A percentile compares a stretch with the other conserved stretches of the same genome.
phyloP scores from a whole-genome alignment of 2,797 vertebrate species.

The Melanotaenia boesemani region DNA sequence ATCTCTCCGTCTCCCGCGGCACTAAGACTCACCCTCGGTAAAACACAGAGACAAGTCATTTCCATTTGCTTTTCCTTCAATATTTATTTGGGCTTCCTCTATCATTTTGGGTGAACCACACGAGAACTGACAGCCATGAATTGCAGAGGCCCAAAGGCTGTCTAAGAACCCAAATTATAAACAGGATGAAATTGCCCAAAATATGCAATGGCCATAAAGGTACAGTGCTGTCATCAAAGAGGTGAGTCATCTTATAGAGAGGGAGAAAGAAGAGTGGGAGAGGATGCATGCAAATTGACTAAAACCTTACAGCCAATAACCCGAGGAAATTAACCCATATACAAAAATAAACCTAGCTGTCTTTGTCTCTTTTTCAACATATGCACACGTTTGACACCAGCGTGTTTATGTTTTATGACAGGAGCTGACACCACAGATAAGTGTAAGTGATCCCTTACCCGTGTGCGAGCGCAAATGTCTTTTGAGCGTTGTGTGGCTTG shows the following conservation, averaged over 20 bases:
- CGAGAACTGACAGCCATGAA: conserved; percentile 83
- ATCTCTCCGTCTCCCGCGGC: conserved; percentile 77
- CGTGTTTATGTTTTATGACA: conserved; percentile 21
- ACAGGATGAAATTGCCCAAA: conserved; percentile 83
- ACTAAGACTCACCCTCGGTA: conserved; percentile 78
- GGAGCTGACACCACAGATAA: conserved; percentile 21
- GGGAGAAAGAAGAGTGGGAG: conserved; percentile 52
- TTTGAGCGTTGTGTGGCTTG: conserved; percentile 98
- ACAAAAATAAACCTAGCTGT: conserved; percentile 53
- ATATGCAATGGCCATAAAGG: conserved; percentile 80
- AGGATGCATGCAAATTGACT: conserved; percentile 73
- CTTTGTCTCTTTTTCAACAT: conserved; percentile 40
- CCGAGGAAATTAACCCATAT: conserved; percentile 68
- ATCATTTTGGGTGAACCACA: conserved; percentile 80
- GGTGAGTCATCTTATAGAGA: conserved; percentile 78
- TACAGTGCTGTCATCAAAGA: conserved; percentile 80
- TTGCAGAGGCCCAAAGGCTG: conserved; percentile 80
- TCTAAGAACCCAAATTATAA: conserved; percentile 83
- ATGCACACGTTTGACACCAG: conserved; percentile 40
- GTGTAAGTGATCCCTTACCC: conserved; percentile 81
- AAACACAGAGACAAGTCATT: conserved; percentile 82
- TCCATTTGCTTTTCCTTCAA: conserved; percentile 83
- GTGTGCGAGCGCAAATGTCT: conserved; percentile 98
- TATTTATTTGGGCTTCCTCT: conserved; percentile 83
- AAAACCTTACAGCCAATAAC: conserved; percentile 69